Conservation (phyloP, 2,113 vertebrate genomes). For the Pleuronectes platessa region DNA sequence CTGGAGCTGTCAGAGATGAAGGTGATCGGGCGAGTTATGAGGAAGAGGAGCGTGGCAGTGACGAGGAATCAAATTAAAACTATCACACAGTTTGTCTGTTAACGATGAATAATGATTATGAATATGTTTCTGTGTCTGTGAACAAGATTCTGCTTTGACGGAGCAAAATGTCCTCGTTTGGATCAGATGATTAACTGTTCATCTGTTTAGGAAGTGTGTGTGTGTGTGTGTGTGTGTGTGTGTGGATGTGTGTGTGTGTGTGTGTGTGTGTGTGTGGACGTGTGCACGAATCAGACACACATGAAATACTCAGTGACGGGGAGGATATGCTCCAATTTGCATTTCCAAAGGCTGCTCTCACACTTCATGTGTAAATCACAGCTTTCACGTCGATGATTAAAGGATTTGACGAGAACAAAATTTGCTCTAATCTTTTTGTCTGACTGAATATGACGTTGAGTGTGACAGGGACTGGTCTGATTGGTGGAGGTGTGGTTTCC, state of each 20-base stretch:
- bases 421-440: conserved; percentile 35
- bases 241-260: too few relatives aligned
- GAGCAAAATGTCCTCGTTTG: conserved; percentile 4
- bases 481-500: conserved; percentile 38
- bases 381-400: conserved; percentile 48
- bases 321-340: background rate
- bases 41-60: background rate
- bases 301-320: background rate
- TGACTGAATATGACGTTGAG: conserved; percentile 12
- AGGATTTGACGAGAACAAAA: conserved; percentile 33
- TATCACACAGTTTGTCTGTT: background rate
- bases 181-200: conserved; percentile 24
- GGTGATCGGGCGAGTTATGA: too few relatives aligned
- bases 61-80: conserved; percentile 21
- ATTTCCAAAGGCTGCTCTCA: conserved; percentile 19
- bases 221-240: background rate
- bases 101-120: background rate
- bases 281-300: background rate
- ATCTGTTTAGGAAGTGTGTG: background rate
- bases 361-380: conserved; percentile 26
- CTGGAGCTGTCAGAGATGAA: too few relatives aligned
- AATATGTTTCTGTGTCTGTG: conserved; percentile 10
- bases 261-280: too few relatives aligned
- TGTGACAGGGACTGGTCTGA: conserved; percentile 12
- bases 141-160: background rate